phyloP scores from a whole-genome alignment of 2,113 vertebrate species.

The Phylloscopus whistleri region DNA sequence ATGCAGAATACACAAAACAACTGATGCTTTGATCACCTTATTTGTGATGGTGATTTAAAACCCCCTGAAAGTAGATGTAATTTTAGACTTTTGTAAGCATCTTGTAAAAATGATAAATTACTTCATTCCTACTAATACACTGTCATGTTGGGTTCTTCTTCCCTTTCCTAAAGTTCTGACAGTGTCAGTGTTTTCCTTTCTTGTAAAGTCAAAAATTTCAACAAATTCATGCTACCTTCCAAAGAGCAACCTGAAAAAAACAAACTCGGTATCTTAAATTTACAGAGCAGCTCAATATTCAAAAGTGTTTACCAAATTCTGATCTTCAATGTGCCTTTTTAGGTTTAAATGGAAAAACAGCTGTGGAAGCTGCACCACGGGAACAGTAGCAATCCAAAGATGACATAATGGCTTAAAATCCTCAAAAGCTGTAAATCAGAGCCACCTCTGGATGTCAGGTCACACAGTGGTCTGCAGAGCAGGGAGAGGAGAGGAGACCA shows the following conservation, averaged over 20 bases:
- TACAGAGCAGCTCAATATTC: neutral
- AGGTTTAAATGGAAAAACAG: neutral
- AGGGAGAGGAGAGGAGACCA: neutral
- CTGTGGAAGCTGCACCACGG: neutral
- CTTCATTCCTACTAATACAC: neutral
- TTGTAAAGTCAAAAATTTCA: neutral
- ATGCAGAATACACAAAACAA: neutral
- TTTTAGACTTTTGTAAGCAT: neutral
- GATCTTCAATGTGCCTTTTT: neutral
- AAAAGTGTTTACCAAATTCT: neutral
- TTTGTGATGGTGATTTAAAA: neutral
- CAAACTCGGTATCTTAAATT: too few species aligned
- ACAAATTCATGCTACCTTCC: neutral
- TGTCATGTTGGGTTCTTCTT: neutral
- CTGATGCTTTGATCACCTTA: neutral
- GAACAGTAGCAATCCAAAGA: neutral
- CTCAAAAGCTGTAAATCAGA: neutral
- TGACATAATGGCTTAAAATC: neutral
- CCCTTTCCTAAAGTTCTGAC: neutral
- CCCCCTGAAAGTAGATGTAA: accelerated
- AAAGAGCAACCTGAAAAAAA: neutral
- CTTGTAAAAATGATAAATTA: neutral
- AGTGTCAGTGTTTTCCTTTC: neutral
- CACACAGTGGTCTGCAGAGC: neutral
- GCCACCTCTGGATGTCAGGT: neutral